Evolutionary conservation across 2,888 invertebrate genomes (phyloP).

Genomic region (Venusia cambrica): DNA sequence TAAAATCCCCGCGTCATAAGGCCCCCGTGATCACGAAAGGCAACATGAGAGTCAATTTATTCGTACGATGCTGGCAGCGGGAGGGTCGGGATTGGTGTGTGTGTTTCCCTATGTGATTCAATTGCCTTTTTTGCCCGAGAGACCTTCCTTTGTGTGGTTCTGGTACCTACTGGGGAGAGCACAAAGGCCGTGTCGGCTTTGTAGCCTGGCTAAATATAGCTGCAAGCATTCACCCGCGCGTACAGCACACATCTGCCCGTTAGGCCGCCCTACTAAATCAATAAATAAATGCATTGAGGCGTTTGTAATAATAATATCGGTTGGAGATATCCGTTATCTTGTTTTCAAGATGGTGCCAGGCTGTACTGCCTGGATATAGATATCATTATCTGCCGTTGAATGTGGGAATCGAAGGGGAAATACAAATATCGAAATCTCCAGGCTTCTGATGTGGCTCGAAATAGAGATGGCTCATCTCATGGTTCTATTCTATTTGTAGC

Average conservation of each 20-base stretch:
- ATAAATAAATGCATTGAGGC: slow-evolving; percentile 31
- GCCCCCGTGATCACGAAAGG: slow-evolving; percentile 35
- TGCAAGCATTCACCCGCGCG: slow-evolving; percentile 55
- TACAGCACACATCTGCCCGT: slow-evolving; percentile 69
- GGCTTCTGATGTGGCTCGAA: slow-evolving; percentile 1
- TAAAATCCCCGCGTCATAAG: slow-evolving; percentile 17
- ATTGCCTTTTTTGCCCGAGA: slow-evolving; percentile 69
- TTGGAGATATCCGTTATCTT: slow-evolving; percentile 11
- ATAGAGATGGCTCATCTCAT: slow-evolving; percentile 10
- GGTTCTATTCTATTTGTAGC: slow-evolving; percentile 14
- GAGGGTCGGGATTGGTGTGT: slow-evolving; percentile 64
- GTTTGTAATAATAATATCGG: slow-evolving; percentile 12
- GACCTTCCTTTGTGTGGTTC: slow-evolving; percentile 76
- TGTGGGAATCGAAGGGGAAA: no score
- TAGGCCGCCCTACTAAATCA: slow-evolving; percentile 41
- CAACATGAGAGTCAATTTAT: slow-evolving; percentile 52
- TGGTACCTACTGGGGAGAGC: slow-evolving; percentile 66
- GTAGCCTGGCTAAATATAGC: slow-evolving; percentile 74
- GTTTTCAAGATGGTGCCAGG: slow-evolving; percentile 3
- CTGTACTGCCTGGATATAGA: no score
- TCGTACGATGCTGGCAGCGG: slow-evolving; percentile 53
- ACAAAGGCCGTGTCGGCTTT: slow-evolving; percentile 75
- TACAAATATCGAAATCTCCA: no score
- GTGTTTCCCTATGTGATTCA: slow-evolving; percentile 65
- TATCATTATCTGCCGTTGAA: no score